Evolutionary conservation across 1,140 invertebrate species (phyloP).

Genomic region (Diabrotica virgifera): DNA sequence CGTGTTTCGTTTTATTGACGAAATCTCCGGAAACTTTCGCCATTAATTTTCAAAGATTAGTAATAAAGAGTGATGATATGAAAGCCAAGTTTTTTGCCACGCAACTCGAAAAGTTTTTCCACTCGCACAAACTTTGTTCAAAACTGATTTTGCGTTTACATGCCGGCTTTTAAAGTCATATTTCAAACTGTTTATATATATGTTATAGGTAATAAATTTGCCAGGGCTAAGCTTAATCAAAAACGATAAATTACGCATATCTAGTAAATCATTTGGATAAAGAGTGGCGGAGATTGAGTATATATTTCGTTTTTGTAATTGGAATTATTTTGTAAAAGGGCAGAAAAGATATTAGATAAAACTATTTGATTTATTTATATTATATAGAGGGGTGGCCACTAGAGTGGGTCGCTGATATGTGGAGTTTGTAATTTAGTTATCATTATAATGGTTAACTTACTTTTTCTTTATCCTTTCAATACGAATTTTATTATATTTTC

Average conservation of each 20-base stretch:
- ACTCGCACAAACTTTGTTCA: background rate
- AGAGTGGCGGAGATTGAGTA: background rate
- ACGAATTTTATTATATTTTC: too few relatives aligned
- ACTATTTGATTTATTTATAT: too few relatives aligned
- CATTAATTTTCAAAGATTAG: constrained; percentile 3
- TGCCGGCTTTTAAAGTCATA: background rate
- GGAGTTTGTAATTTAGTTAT: too few relatives aligned
- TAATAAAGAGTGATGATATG: constrained; percentile 3
- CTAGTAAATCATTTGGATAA: background rate
- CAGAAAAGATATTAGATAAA: too few relatives aligned
- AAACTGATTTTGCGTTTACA: background rate
- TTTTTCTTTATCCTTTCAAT: too few relatives aligned
- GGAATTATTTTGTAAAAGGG: too few relatives aligned
- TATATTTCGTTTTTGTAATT: background rate
- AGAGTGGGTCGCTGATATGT: too few relatives aligned
- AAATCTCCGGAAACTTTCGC: background rate
- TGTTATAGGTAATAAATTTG: background rate
- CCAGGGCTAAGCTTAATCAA: background rate
- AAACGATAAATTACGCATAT: background rate
- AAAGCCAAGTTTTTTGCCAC: constrained; percentile 2
- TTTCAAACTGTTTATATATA: background rate
- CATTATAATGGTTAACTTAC: too few relatives aligned
- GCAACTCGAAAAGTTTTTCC: background rate
- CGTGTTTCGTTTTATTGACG: constrained; percentile 2
- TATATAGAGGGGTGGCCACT: too few relatives aligned